These are phyloP conservation scores for Bergia puertoricense DNA, from an alignment of 92 coral and sea anemone species.

Conservation along the genomic window DNA sequence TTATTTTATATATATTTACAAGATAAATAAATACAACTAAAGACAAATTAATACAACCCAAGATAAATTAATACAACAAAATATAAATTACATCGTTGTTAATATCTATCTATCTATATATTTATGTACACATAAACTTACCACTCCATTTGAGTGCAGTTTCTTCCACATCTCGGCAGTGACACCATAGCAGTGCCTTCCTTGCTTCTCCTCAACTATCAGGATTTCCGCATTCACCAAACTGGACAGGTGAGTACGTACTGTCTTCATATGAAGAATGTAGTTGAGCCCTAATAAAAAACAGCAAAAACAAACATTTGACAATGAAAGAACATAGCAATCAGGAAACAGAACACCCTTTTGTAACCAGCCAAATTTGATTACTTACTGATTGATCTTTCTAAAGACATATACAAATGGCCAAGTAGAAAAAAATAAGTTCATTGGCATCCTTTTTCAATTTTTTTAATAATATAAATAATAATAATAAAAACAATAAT, in stretches of 20 bases:
- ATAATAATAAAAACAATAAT: no score
- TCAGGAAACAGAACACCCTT: no score
- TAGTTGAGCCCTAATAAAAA: slow-evolving; percentile 78
- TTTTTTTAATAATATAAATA: no score
- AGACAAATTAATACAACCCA: no score
- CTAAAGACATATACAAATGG: no score
- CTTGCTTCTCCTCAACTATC: slow-evolving; percentile 60
- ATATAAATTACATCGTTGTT: no score
- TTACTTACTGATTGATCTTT: background rate
- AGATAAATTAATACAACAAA: no score
- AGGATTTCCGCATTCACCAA: slow-evolving; percentile 70
- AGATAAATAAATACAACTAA: no score
- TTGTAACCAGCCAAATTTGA: background rate
- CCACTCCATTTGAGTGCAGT: slow-evolving; percentile 62
- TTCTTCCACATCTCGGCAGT: slow-evolving; percentile 66
- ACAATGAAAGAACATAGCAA: background rate
- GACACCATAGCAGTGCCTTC: slow-evolving; percentile 56
- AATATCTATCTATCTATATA: background rate
- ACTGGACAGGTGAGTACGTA: slow-evolving; percentile 90
- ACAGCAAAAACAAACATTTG: background rate
- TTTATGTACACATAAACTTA: background rate
- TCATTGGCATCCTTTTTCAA: no score
- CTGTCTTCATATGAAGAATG: slow-evolving; percentile 91
- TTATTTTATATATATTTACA: no score
- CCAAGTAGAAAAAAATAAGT: no score